These are phyloP conservation scores for Protomyctophum bolini DNA, from an alignment of 2,113 vertebrate species.

Conservation along the genomic window DNA sequence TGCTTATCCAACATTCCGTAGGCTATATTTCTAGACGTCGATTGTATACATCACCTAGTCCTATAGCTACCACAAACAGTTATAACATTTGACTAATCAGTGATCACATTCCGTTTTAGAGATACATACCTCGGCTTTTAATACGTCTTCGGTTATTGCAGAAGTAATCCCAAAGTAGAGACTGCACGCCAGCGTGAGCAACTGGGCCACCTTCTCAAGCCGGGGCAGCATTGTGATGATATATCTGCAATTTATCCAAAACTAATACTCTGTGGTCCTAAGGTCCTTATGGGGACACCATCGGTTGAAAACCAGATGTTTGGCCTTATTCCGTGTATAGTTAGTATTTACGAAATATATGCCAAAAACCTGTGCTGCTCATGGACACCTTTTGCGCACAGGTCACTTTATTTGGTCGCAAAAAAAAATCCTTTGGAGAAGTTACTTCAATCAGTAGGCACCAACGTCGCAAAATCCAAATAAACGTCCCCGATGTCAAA, in stretches of 20 bases:
- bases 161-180: slow-evolving; percentile 62
- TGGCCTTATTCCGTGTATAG: slow-evolving; percentile 3
- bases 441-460: neutral
- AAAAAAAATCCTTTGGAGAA: neutral
- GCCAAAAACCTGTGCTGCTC: slow-evolving; percentile 27
- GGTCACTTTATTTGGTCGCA: slow-evolving; percentile 7
- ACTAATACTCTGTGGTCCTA: slow-evolving; percentile 21
- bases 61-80: no score
- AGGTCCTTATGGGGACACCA: slow-evolving; percentile 18
- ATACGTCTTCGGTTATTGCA: slow-evolving; percentile 61
- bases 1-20: no score
- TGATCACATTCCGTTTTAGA: neutral
- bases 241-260: slow-evolving; percentile 28
- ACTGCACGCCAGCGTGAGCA: slow-evolving; percentile 63
- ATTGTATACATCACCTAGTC: no score
- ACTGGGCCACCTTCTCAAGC: slow-evolving; percentile 38
- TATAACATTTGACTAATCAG: no score
- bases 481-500: slow-evolving; percentile 19
- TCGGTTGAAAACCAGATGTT: neutral
- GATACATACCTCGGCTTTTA: slow-evolving; percentile 76
- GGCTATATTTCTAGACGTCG: no score
- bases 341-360: slow-evolving; percentile 13
- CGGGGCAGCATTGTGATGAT: slow-evolving; percentile 67
- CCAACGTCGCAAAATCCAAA: neutral
- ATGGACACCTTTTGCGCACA: slow-evolving; percentile 18